phyloP scores from a whole-genome alignment of 2,797 vertebrate genomes.

The Astyanax mexicanus region DNA sequence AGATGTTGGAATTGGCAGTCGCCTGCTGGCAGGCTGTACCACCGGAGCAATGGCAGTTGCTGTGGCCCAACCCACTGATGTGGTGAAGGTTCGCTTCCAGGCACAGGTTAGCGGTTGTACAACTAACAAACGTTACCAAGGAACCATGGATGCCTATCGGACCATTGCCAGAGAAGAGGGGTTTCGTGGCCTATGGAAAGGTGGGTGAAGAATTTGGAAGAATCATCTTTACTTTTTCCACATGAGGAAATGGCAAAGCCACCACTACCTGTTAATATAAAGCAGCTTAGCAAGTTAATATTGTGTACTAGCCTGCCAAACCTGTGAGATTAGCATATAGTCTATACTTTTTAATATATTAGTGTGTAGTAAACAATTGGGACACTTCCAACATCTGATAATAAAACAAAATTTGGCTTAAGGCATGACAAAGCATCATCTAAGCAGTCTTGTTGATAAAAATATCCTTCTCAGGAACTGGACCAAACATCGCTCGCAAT shows the following conservation, averaged over 20 bases:
- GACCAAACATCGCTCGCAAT: constrained; percentile 85
- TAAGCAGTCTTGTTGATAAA: not conserved
- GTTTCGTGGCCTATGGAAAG: constrained; percentile 81
- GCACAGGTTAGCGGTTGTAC: constrained; percentile 73
- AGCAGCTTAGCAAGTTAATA: too few species aligned
- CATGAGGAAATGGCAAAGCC: too few species aligned
- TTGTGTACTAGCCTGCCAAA: too few species aligned
- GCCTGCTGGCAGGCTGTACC: constrained; percentile 82
- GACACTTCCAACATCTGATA: too few species aligned
- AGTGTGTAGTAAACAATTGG: too few species aligned
- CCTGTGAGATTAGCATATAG: too few species aligned
- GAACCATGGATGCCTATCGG: constrained; percentile 80
- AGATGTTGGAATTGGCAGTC: constrained; percentile 81
- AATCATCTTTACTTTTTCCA: too few species aligned
- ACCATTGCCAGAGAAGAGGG: constrained; percentile 82
- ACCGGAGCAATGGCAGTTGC: constrained; percentile 84
- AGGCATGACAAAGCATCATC: too few species aligned
- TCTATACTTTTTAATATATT: too few species aligned
- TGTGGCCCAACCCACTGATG: constrained; percentile 83
- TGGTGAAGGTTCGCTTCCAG: constrained; percentile 85
- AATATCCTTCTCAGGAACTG: constrained; percentile 75
- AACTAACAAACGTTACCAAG: constrained; percentile 71
- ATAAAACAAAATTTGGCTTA: too few species aligned
- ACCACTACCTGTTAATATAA: too few species aligned
- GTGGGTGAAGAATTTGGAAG: constrained; percentile 59